Evolutionary conservation across 2,113 vertebrate species (phyloP).

Genomic region (Psilopsiagon aymara): DNA sequence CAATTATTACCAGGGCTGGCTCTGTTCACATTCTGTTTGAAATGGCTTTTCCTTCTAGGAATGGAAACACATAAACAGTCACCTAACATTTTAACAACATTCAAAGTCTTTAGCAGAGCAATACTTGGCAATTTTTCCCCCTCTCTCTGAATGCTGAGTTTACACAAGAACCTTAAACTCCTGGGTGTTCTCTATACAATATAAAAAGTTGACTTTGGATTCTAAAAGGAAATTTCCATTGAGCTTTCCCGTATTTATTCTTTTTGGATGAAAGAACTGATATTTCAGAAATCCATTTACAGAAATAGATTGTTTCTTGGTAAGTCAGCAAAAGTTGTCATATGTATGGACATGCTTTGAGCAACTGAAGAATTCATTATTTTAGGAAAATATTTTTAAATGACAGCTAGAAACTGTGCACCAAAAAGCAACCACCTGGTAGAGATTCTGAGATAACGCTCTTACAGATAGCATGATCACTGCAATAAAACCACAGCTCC

Average conservation of each 20-base stretch:
- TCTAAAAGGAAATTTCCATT: conserved; percentile 64
- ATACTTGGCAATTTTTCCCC: conserved; percentile 24
- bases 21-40: not conserved
- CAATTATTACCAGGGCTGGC: not conserved
- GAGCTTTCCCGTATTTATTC: conserved; percentile 62
- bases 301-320: conserved; percentile 42
- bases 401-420: conserved; percentile 21
- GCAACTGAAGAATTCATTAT: conserved; percentile 11
- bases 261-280: conserved; percentile 40
- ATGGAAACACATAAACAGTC: conserved; percentile 28
- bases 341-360: not conserved
- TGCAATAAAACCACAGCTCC: not conserved
- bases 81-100: conserved; percentile 7
- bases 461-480: not conserved
- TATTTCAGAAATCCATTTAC: conserved; percentile 12
- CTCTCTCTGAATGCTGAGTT: conserved; percentile 24
- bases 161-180: conserved; percentile 64
- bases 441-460: not conserved
- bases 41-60: conserved; percentile 49
- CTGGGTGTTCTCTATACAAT: conserved; percentile 44
- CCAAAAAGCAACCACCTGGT: conserved; percentile 30
- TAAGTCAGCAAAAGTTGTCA: conserved; percentile 33
- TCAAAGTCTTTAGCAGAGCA: conserved; percentile 19
- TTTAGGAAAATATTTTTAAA: conserved; percentile 20
- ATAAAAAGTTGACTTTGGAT: conserved; percentile 69